Base-by-base conservation (phyloP, 37 sponge, comb jelly and placozoan species). In the Axinella damicornis region DNA sequence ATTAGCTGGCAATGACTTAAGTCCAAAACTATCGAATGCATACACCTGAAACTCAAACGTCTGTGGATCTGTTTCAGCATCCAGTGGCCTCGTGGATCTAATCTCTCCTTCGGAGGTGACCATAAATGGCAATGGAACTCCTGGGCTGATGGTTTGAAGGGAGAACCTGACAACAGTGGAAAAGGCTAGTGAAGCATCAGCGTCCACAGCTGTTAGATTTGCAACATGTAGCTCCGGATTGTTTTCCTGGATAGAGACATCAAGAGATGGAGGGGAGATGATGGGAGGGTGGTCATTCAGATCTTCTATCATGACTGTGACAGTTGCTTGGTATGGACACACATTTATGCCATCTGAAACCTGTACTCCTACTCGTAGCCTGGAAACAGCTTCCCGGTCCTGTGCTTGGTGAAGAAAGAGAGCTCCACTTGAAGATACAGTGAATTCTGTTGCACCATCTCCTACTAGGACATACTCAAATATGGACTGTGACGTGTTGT, bases 241-340 rank as follows among this genome's bases (percentile, higher is more conserved):
- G 5, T 70, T 62, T 40, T 92, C 92, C 9, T 38, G 28, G 20
- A 92, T 24, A 2, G 36, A 37, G 1, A 87, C 66, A 25, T 37
- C 63, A 25, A 53, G 28, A 20, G 40, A 38, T 32, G 85, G 31
- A 22, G 89, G 65, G 30, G 20, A 53, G 19, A 90, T 63, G 20
- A 81, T 41, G 2, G 90, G 90, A 36, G 66, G 2, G 34, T 89
- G 33, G 54, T 89, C 90, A 71, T 89, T 83, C 30, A 83, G 38
- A 73, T 89, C 79, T 28, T 46, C 21, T 0, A 86, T 65, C 24
- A 18, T 2, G 22, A 86, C 40, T 32, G 55, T 53, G 18, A 86
- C 41, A 0, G 35, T 25, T 24, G 65, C 2, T 22, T 39, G 53
- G 53, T 74, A 62, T 6, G 73, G 75, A 64, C 84, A 83, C 21